These are phyloP conservation scores for Alligator sinensis DNA, from an alignment of 2,113 vertebrate species.

Conservation along the genomic window DNA sequence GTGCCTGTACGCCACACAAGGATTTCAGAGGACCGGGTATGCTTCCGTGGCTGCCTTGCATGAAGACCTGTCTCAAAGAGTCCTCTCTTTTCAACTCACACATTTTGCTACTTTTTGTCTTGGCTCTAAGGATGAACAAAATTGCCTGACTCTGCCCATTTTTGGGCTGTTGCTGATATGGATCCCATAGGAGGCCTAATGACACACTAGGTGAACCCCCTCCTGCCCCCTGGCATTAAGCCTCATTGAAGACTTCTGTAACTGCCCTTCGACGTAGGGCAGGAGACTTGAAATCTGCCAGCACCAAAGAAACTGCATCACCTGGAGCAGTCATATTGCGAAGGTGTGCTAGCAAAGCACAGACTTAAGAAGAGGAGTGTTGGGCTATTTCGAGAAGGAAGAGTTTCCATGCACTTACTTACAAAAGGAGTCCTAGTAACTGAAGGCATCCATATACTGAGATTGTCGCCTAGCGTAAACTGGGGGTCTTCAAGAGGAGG, in stretches of 20 bases:
- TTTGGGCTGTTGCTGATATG: background rate
- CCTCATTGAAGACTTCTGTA: conserved; percentile 15
- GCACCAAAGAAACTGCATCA: background rate
- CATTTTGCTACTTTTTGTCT: no score
- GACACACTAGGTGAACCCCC: background rate
- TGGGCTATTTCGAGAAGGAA: background rate
- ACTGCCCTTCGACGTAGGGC: background rate
- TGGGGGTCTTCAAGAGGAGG: no score
- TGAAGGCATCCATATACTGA: rapidly evolving
- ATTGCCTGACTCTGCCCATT: conserved; percentile 1
- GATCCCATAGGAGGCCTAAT: background rate
- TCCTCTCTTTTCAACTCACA: no score
- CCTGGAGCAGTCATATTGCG: rapidly evolving
- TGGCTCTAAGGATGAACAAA: background rate
- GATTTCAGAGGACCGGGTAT: background rate
- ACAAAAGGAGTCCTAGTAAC: background rate
- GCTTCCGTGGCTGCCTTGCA: background rate
- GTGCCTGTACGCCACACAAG: background rate
- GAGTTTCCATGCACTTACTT: background rate
- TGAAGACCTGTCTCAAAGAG: background rate
- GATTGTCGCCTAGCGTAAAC: background rate
- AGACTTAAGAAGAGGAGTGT: background rate
- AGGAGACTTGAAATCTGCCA: background rate
- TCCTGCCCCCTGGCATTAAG: background rate
- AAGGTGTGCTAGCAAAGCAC: rapidly evolving